Percentiles rank a stretch among this genome's conserved stretches.
phyloP scores from a whole-genome alignment of 2,888 invertebrate species.

The Cancer borealis region DNA sequence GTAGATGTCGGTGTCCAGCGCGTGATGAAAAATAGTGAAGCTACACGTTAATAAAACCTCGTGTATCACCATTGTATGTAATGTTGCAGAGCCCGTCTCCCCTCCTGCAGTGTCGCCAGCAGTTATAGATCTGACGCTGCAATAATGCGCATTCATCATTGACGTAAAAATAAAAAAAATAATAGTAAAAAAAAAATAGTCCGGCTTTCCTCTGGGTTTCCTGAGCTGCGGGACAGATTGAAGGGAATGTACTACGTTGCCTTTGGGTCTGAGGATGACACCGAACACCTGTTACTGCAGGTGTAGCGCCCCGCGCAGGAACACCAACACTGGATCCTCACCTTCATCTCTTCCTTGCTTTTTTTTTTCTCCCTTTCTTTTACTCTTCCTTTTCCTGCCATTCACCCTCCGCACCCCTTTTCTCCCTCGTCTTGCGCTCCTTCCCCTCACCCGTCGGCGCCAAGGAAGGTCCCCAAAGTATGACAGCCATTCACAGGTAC shows the following conservation, averaged over 20 bases:
- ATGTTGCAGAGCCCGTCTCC: background rate
- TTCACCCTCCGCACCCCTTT: background rate
- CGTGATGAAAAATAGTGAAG: background rate
- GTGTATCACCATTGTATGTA: background rate
- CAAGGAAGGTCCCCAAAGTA: background rate
- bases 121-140: background rate
- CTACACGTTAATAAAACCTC: background rate
- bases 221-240: background rate
- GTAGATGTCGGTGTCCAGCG: background rate
- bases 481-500: background rate
- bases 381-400: background rate
- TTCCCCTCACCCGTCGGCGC: background rate
- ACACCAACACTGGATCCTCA: background rate
- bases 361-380: background rate
- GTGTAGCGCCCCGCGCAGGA: background rate
- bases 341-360: background rate
- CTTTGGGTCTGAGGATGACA: background rate
- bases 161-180: background rate
- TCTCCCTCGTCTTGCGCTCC: background rate
- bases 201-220: background rate
- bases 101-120: background rate
- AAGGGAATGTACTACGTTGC: slow-evolving; percentile 34
- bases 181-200: background rate
- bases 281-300: background rate
- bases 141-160: background rate